Percentiles rank a stretch among this genome's conserved stretches.
These are phyloP conservation scores for Xestia xanthographa DNA, from an alignment of 2,888 invertebrate species.

Conservation along the genomic window DNA sequence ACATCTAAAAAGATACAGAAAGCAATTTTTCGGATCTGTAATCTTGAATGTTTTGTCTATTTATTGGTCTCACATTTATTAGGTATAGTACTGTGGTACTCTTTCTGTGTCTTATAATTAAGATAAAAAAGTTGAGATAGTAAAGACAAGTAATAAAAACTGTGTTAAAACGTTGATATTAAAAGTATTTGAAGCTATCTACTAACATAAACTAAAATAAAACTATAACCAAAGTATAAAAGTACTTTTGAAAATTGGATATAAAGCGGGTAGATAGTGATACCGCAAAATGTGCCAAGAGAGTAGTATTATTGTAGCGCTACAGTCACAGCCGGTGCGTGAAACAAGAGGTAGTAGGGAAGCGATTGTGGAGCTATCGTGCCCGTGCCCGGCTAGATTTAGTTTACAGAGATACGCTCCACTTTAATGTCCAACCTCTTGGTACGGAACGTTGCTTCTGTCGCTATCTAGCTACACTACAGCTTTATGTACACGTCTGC, in stretches of 20 bases:
- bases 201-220: slow-evolving; percentile 26
- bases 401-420: slow-evolving; percentile 81
- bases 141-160: slow-evolving; percentile 30
- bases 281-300: slow-evolving; percentile 62
- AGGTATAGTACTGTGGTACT: not conserved
- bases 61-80: slow-evolving; percentile 3
- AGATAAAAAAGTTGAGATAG: slow-evolving; percentile 13
- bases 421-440: slow-evolving; percentile 81
- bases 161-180: slow-evolving; percentile 15
- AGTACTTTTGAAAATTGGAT: slow-evolving; percentile 54
- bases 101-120: not conserved
- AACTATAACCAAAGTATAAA: slow-evolving; percentile 28
- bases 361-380: slow-evolving; percentile 80
- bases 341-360: slow-evolving; percentile 81
- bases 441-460: slow-evolving; percentile 72
- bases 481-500: slow-evolving; percentile 63
- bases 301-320: slow-evolving; percentile 73
- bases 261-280: slow-evolving; percentile 45
- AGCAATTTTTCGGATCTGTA: not conserved
- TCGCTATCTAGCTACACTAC: slow-evolving; percentile 67
- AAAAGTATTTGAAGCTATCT: slow-evolving; percentile 32
- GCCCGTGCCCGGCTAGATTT: slow-evolving; percentile 78
- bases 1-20: slow-evolving; percentile 1
- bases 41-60: not conserved
- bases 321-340: slow-evolving; percentile 81